Evolutionary conservation across 1,140 invertebrate species (phyloP).

Genomic region (Bactericera cockerelli): DNA sequence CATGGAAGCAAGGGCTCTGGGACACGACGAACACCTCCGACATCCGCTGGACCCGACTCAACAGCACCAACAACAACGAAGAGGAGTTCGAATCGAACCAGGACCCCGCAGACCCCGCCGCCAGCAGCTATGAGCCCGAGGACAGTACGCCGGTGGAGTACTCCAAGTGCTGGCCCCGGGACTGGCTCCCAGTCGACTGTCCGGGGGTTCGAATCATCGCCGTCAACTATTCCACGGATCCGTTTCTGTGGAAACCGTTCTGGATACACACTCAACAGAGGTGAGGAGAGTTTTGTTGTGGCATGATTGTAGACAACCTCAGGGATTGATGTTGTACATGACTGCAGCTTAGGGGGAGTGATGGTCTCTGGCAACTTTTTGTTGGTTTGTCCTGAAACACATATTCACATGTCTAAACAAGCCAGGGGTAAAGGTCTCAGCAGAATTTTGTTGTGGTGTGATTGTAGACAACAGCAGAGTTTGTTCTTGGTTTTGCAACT

Average conservation of each 20-base stretch:
- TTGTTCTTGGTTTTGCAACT: no score
- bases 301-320: no score
- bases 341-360: no score
- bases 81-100: background rate
- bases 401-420: no score
- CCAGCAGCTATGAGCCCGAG: slow-evolving; percentile 16
- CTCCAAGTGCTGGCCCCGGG: slow-evolving; percentile 48
- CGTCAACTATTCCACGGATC: slow-evolving; percentile 53
- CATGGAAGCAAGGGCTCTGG: slow-evolving; percentile 39
- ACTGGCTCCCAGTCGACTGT: slow-evolving; percentile 49
- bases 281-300: no score
- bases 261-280: slow-evolving; percentile 45
- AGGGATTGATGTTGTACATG: no score
- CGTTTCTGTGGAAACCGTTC: slow-evolving; percentile 46
- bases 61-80: background rate
- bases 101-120: background rate
- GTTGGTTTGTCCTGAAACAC: no score
- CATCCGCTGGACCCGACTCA: background rate
- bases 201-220: slow-evolving; percentile 46
- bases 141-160: slow-evolving; percentile 21
- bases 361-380: no score
- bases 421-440: no score
- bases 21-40: slow-evolving; percentile 19
- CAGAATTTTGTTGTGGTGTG: no score
- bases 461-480: no score